These are phyloP conservation scores for Villa cingulata DNA, from an alignment of 2,888 invertebrate species.

Conservation along the genomic window DNA sequence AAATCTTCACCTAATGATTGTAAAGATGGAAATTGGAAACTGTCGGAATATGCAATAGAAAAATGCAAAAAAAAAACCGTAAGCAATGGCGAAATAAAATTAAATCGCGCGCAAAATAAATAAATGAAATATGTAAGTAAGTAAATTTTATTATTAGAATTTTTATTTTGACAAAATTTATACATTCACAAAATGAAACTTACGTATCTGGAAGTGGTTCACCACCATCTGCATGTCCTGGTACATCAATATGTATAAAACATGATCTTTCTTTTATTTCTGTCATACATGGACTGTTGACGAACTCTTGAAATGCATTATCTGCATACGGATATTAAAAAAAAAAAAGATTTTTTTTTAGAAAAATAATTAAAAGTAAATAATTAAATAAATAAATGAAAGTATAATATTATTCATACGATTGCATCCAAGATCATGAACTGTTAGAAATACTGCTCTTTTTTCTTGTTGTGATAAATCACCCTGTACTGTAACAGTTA, in stretches of 20 bases:
- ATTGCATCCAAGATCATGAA: slow-evolving; percentile 77
- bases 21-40: slow-evolving; percentile 68
- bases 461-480: slow-evolving; percentile 67
- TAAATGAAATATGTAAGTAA: background rate
- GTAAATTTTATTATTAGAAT: background rate
- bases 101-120: background rate
- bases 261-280: slow-evolving; percentile 74
- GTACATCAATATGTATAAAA: slow-evolving; percentile 76
- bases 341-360: slow-evolving; percentile 2
- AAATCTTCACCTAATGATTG: slow-evolving; percentile 71
- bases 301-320: slow-evolving; percentile 67
- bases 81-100: background rate
- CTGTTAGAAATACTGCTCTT: slow-evolving; percentile 71
- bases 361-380: background rate
- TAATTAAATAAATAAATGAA: background rate
- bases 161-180: no score
- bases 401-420: slow-evolving; percentile 43
- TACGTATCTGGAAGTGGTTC: slow-evolving; percentile 60
- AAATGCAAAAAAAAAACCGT: background rate
- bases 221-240: slow-evolving; percentile 75
- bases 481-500: slow-evolving; percentile 70
- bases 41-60: no score
- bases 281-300: slow-evolving; percentile 67
- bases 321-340: slow-evolving; percentile 43
- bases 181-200: no score